Conservation (phyloP, 30 jellyfish, hydroid and myxozoan species). For the Cassiopea andromeda region DNA sequence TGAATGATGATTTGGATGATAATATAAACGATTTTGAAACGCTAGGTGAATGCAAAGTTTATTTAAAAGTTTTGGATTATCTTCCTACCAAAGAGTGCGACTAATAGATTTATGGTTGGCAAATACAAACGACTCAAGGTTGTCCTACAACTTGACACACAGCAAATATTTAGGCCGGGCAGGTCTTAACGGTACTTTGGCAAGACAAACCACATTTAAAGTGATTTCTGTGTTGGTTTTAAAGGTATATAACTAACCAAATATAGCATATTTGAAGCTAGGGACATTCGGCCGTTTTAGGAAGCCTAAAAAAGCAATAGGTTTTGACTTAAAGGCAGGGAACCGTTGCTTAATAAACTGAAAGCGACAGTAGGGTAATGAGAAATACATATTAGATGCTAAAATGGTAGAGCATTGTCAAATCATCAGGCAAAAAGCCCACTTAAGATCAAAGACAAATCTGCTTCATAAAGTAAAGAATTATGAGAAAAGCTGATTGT, state of each 20-base stretch:
- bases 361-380: too few species aligned
- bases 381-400: too few species aligned
- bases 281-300: background rate
- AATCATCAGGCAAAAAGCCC: too few species aligned
- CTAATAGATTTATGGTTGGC: slow-evolving; percentile 1
- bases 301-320: background rate
- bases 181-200: slow-evolving; percentile 59
- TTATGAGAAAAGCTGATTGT: background rate
- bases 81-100: background rate
- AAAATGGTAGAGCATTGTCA: too few species aligned
- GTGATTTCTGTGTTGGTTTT: slow-evolving; percentile 8
- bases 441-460: too few species aligned
- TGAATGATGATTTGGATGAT: too few species aligned
- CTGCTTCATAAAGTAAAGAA: too few species aligned
- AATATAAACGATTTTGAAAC: too few species aligned
- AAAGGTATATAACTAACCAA: background rate
- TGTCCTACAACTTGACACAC: slow-evolving; percentile 17
- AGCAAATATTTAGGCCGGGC: slow-evolving; percentile 66
- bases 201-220: slow-evolving; percentile 22
- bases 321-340: too few species aligned
- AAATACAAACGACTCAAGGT: slow-evolving; percentile 12
- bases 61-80: background rate
- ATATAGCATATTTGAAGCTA: background rate
- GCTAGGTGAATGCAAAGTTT: background rate
- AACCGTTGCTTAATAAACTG: too few species aligned